Base-by-base conservation (phyloP, 2,888 invertebrate species). In the Scaptomyza tumidula region DNA sequence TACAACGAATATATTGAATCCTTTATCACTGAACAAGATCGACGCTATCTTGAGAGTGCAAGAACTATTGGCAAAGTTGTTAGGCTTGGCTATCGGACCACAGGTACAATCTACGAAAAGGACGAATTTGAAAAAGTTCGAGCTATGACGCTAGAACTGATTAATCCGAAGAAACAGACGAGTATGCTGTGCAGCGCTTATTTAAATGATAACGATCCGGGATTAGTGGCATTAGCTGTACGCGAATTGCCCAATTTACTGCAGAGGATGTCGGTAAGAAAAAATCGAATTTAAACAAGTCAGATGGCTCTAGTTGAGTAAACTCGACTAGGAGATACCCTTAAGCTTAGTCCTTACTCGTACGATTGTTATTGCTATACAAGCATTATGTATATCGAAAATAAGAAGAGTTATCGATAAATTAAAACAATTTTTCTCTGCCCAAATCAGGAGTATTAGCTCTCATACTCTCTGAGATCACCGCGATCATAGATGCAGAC, bases 211-310 rank as follows among this genome's bases (percentile, higher is more conserved):
- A 1, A 58, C 13, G 71, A 71, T 53, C 64, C 70, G 1, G 70
- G 16, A 0, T 4, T 71, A 1, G 0, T 14, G 9, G 71, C 64
- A 27, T 39, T 71, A 43, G 64, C 64, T 4, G 16, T 31, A n/a
- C 71, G 71, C 6, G 70, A 97, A 91, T 93, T 94, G 53, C 93
- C 94, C 0, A 97, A 97, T 89, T 93, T 96, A 86, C 93, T 95
- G 73, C 96, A 96, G 24, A 94, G 95, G 75, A 90, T 97, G 80
- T 95, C 96, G 90, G 95, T 95, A 85, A 88, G 86, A 5, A 31
- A 27, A 29, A 29, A 5, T 0, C 33, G 0, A 10, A 41, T 7
- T 45, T 3, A 6, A 24, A 44, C 43, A 11, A 43, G 43, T 31
- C 11, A 7, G 9, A 29, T 2, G 4, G 24, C 24, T 24, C 24